phyloP scores from a whole-genome alignment of 2,113 vertebrate genomes.

The Numenius arquata region DNA sequence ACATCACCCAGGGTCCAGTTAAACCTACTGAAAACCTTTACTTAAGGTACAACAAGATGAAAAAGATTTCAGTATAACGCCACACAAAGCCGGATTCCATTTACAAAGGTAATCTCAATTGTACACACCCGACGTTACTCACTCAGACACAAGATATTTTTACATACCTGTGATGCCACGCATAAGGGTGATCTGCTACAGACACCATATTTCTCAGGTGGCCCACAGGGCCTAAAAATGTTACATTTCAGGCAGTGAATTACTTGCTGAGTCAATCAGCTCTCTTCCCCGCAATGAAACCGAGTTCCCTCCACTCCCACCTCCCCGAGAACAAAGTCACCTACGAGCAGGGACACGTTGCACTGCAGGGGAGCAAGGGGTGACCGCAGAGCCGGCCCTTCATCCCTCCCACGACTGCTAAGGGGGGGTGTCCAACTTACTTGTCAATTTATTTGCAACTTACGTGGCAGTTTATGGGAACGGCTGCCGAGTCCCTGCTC shows the following conservation, averaged over 20 bases:
- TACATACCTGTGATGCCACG: accelerated
- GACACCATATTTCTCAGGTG: accelerated
- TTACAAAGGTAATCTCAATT: not conserved
- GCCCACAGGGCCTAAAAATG: not conserved
- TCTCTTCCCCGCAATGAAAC: not conserved
- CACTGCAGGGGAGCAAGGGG: not conserved
- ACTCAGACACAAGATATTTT: not conserved
- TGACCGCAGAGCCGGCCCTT: accelerated
- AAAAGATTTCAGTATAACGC: accelerated
- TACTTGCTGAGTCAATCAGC: not conserved
- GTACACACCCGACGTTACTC: accelerated
- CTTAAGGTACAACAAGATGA: accelerated
- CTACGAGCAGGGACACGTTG: accelerated
- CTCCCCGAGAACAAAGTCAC: not conserved
- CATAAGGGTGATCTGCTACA: accelerated
- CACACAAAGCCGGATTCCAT: too few relatives aligned
- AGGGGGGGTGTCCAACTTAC: not conserved
- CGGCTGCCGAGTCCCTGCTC: not conserved
- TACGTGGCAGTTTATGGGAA: not conserved
- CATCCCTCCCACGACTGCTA: accelerated
- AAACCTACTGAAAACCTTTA: not conserved
- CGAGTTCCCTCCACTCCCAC: accelerated
- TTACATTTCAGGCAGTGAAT: accelerated
- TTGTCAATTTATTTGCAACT: not conserved
- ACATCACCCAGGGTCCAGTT: not conserved